These are phyloP conservation scores for Panagrolaimus sp. DNA, from an alignment of 1,140 invertebrate genomes.

Conservation along the genomic window DNA sequence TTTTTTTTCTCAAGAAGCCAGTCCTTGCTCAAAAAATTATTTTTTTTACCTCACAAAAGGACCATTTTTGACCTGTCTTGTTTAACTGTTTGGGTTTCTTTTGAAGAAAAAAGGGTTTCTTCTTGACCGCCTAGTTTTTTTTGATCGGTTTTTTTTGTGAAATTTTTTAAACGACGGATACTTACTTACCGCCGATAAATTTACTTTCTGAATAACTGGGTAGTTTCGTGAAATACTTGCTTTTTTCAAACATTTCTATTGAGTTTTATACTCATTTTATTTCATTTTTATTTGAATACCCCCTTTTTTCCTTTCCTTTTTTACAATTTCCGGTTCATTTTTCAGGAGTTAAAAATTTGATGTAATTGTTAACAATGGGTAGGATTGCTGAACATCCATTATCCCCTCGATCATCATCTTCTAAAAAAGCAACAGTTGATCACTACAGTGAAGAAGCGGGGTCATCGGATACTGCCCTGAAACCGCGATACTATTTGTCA, in stretches of 20 bases:
- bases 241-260: not conserved
- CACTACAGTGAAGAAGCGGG: not conserved
- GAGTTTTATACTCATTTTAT: slow-evolving; percentile 3
- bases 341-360: not conserved
- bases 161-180: too few relatives aligned
- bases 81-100: too few relatives aligned
- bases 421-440: not conserved
- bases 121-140: too few relatives aligned
- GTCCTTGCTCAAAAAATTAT: too few relatives aligned
- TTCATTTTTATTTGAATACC: not conserved
- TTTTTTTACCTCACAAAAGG: too few relatives aligned
- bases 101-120: too few relatives aligned
- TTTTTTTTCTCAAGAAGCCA: too few relatives aligned
- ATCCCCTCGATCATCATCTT: not conserved
- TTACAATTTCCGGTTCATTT: not conserved
- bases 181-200: too few relatives aligned
- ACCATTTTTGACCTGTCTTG: too few relatives aligned
- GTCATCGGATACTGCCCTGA: not conserved
- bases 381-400: slow-evolving; percentile 12
- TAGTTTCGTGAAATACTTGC: too few relatives aligned
- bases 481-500: not conserved
- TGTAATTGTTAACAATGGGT: not conserved
- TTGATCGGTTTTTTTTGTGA: too few relatives aligned
- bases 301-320: not conserved
- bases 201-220: too few relatives aligned